Base-by-base conservation (phyloP, 2,797 vertebrate species). In the Sebastes jordani region DNA sequence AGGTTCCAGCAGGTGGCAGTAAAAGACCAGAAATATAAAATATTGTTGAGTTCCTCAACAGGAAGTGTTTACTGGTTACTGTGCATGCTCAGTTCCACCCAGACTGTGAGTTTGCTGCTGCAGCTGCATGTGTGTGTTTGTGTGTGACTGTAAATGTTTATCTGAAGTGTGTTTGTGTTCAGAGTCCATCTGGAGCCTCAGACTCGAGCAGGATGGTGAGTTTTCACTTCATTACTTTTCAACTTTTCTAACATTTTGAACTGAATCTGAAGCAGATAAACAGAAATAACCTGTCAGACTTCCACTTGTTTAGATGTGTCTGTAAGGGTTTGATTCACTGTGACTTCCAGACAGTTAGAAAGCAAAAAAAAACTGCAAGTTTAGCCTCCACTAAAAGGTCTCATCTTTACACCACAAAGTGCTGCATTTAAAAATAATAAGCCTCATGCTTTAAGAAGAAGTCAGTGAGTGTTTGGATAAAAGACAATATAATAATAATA, bases 171-270 rank as follows among this genome's bases (percentile, higher is more conserved):
- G 71, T 52, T 34, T 14, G 56, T 25, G 30, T 0, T 25, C 60
- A 36, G 3, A 38, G 22, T 74, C 27, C 22, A 6, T 29, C 11
- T 7, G 65, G 32, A 77, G n/a, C 56, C 23, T 52, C 49, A 3
- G 5, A 5, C 52, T 36, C 2, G 14, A 8, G 25, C 75, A 74
- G 7, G 8, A 87, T 87, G 88, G 88, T 89, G 81, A 89, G 85
- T 89, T 76, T 5, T 22, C 9, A 11, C 52, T 74, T 81, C 14
- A 11, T 8, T 20, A 3, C 30, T 25, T 72, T 46, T 13, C 5
- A 16, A 42, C 49, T 23, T 56, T 49, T 14, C 7, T 14, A 25
- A 27, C 16, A 20, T 34, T 25, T 25, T 32, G 8, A 11, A 16
- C 27, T 11, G 25, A 30, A 30, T 20, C 25, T 16, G 58, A 18